phyloP scores from a whole-genome alignment of 2,888 invertebrate genomes.

The Nysson spinosus region DNA sequence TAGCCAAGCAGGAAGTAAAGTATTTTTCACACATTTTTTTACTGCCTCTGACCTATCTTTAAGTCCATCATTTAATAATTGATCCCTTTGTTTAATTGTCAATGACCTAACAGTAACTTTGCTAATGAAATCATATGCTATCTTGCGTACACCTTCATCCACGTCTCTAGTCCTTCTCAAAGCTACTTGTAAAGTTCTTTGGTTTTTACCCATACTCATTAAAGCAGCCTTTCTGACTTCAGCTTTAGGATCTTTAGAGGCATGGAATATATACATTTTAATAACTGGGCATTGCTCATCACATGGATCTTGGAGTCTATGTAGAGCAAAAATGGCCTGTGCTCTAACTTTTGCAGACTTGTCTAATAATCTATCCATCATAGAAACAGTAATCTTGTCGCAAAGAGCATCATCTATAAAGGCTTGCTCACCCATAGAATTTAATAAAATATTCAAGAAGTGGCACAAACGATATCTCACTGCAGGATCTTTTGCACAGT shows the following conservation, averaged over 20 bases:
- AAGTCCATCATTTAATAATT: constrained; percentile 82
- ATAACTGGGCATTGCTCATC: constrained; percentile 88
- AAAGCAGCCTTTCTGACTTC: constrained; percentile 87
- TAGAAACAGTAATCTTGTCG: constrained; percentile 84
- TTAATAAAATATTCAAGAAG: constrained; percentile 86
- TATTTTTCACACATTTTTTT: constrained; percentile 76
- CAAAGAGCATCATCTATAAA: constrained; percentile 87
- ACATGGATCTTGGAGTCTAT: constrained; percentile 88
- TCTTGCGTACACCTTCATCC: constrained; percentile 85
- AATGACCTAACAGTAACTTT: constrained; percentile 80
- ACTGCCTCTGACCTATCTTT: constrained; percentile 81
- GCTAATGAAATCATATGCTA: constrained; percentile 79
- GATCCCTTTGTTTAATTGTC: constrained; percentile 82
- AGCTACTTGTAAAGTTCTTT: constrained; percentile 84
- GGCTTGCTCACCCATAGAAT: constrained; percentile 86
- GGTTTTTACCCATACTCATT: constrained; percentile 85
- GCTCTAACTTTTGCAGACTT: constrained; percentile 86
- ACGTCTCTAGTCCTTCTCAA: constrained; percentile 87
- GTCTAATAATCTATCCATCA: constrained; percentile 85
- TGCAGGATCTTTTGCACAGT: constrained; percentile 78
- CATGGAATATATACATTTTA: constrained; percentile 84
- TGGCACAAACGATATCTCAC: constrained; percentile 88
- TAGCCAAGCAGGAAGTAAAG: constrained; percentile 87
- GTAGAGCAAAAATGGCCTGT: constrained; percentile 88
- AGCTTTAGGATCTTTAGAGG: constrained; percentile 87